Evolutionary conservation across 2,113 vertebrate species (phyloP).

Genomic region (Ceuthmochares aereus): DNA sequence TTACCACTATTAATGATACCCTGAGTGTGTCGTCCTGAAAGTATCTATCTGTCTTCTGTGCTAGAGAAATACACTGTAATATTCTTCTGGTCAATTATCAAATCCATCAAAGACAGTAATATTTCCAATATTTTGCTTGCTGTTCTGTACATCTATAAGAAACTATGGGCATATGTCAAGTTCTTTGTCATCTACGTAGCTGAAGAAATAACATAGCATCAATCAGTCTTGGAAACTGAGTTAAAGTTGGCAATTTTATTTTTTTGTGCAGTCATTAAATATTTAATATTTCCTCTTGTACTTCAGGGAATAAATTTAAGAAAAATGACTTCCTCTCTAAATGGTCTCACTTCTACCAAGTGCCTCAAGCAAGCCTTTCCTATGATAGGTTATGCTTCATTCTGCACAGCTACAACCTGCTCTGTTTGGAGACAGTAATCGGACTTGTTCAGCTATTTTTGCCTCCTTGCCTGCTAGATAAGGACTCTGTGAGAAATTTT

Average conservation of each 20-base stretch:
- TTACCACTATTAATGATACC: background rate
- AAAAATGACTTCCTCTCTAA: background rate
- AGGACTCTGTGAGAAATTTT: background rate
- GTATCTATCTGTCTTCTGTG: background rate
- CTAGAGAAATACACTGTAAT: background rate
- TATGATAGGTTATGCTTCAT: background rate
- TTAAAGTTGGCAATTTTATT: slow-evolving; percentile 23
- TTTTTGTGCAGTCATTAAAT: background rate
- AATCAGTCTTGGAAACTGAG: slow-evolving; percentile 14
- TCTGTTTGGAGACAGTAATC: background rate
- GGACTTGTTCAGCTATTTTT: background rate
- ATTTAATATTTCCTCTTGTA: slow-evolving; percentile 17
- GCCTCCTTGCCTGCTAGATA: background rate
- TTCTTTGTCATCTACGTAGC: background rate
- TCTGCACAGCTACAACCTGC: background rate
- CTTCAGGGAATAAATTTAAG: background rate
- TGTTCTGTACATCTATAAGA: background rate
- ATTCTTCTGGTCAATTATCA: background rate
- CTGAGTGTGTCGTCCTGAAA: background rate
- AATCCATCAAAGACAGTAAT: background rate
- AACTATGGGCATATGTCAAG: background rate
- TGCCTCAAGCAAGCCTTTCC: background rate
- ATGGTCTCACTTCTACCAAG: background rate
- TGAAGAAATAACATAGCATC: background rate
- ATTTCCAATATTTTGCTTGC: background rate